Conservation (phyloP, 2,113 vertebrate species). For the Mobula hypostoma region DNA sequence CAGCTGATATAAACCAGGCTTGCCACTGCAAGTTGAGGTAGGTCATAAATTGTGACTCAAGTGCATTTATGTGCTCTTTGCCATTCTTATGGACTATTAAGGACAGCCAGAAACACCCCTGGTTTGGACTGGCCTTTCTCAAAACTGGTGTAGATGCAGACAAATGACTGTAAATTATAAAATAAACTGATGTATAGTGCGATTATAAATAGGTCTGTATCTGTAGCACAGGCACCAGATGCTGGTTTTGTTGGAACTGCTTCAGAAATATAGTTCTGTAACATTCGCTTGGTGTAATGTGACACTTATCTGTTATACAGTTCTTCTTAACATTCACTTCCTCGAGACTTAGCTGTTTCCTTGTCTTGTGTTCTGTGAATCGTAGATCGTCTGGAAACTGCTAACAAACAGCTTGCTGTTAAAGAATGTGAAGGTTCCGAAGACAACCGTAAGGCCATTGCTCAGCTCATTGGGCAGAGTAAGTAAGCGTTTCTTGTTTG, state of each 20-base stretch:
- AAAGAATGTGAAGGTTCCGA: slow-evolving; percentile 91
- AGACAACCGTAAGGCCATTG: slow-evolving; percentile 93
- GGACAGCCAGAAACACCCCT: background rate
- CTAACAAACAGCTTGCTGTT: slow-evolving; percentile 89
- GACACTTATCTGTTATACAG: background rate
- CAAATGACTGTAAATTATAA: background rate
- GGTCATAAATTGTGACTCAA: background rate
- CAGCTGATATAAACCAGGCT: background rate
- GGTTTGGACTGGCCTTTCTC: background rate
- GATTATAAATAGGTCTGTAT: background rate
- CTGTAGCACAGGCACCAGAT: background rate
- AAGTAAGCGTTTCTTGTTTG: slow-evolving; percentile 51
- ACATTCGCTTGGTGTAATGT: background rate
- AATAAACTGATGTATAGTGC: background rate
- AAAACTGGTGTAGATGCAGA: background rate
- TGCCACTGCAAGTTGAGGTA: background rate
- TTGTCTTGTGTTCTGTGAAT: slow-evolving; percentile 33
- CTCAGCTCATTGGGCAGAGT: slow-evolving; percentile 91
- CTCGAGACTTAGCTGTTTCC: background rate
- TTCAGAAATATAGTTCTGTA: background rate
- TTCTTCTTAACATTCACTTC: background rate
- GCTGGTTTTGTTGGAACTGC: background rate
- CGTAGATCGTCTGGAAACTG: slow-evolving; percentile 90
- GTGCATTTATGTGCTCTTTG: background rate
- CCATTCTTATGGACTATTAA: background rate